Base-by-base conservation (phyloP, 1,140 invertebrate species). In the Mactra quadrangularis region DNA sequence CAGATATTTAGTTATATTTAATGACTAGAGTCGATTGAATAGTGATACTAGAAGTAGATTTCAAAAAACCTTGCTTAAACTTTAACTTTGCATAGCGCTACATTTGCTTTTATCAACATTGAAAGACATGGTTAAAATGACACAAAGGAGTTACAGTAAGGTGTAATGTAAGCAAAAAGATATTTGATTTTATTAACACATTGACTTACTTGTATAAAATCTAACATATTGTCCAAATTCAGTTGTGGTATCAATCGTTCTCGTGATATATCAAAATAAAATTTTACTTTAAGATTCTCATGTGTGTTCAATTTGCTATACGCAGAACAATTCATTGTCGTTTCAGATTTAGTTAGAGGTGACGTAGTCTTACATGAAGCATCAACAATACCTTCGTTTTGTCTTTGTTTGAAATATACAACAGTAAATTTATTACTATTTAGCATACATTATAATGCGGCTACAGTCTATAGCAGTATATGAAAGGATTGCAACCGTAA, bases 271-370 rank as follows among this genome's bases (percentile, higher is more conserved):
- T 78, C 76, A 38, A 68, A 78, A 17, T 53, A 55, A n/a, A 45
- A 35, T 33, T 52, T 66, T 6, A 78, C 57, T 41, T 68, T 66
- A 15, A 78, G 31, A 25, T 78, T 78, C 50, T 78, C 76, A 64
- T 78, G 66, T 25, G 33, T 47, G 22, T 78, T 62, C 1, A 78
- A 62, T 29, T 68, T 78, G 29, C 45, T 68, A 29, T 78, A 45
- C 0, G 76, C 76, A 1, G 62, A 53, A 29, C 76, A 78, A 2
- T 50, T 35, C 0, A 66, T 55, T 1, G 13, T 13, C 11, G 76
- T 78, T 15, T 41, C 29, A 0, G 59, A 38, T 9, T 47, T 29
- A 27, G 59, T 38, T 19, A 29, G 74, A 0, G 45, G 31, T 31
- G 47, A 15, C 6, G 6, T 7, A 6, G 25, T 4, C 25, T 68